These are phyloP conservation scores for Drosophila koepferae DNA, from an alignment of 2,888 invertebrate species.

Conservation along the genomic window DNA sequence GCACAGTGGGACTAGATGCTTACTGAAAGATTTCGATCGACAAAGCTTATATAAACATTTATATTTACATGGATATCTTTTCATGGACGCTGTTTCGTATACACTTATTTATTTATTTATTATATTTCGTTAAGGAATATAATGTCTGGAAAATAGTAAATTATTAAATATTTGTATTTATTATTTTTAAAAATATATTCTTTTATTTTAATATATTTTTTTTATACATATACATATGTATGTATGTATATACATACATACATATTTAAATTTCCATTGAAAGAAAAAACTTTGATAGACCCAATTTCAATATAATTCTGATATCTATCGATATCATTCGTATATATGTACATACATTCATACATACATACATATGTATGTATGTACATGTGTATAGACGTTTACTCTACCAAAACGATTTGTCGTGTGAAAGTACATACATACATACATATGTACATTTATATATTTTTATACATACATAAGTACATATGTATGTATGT, in stretches of 20 bases:
- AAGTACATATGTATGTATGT: neutral
- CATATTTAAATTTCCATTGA: conserved; percentile 3
- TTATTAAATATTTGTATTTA: neutral
- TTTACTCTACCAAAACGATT: neutral
- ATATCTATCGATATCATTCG: conserved; percentile 15
- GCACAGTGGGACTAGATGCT: conserved; percentile 15
- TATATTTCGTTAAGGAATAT: neutral
- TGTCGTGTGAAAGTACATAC: neutral
- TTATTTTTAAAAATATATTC: neutral
- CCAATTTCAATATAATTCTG: conserved; percentile 27
- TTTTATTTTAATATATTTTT: neutral
- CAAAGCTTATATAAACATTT: neutral
- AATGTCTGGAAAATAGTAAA: neutral
- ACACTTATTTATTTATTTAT: too few relatives aligned
- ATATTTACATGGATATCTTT: too few relatives aligned
- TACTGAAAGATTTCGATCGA: neutral
- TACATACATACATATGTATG: too few relatives aligned
- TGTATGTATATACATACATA: neutral
- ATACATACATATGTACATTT: neutral
- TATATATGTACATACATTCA: neutral
- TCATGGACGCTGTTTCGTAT: too few relatives aligned
- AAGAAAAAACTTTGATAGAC: conserved; percentile 10
- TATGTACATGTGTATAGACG: neutral
- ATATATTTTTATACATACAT: neutral
- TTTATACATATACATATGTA: neutral